Base-by-base conservation (phyloP, 2,888 invertebrate genomes). In the Villa cingulata region DNA sequence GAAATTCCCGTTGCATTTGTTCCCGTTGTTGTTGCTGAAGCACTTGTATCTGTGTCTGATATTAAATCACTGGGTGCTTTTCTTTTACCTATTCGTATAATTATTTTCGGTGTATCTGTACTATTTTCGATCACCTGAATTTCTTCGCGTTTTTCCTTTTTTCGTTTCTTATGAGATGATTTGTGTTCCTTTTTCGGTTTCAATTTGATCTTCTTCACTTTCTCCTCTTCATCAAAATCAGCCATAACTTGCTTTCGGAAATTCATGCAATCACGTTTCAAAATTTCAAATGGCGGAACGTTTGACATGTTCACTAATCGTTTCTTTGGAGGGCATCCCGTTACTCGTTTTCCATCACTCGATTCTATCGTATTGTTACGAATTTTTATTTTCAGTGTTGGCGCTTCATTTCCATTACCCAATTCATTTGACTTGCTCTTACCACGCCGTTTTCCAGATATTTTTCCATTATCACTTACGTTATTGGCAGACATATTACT, bases 261-360 rank as follows among this genome's bases (percentile, higher is more conserved):
- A 62, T 87, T 88, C 89, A 90, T 89, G 57, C 84, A 86, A 59
- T 89, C 86, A 3, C 87, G 77, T 53, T 81, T 81, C 43, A 88
- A 68, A 60, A 88, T 87, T 65, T 89, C 86, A 54, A 88, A 77
- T 52, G 81, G 81, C 0, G 85, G 85, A 52, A 76, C 78, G 16
- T 75, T 77, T 29, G 50, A 41, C 1, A 63, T 64, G 52, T 75
- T 73, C 37, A 77, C 72, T 23, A 83, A 64, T 16, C 88, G 78
- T 62, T 90, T 90, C 69, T 90, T 90, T 2, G 89, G 89, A 43
- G 90, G 90, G 53, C 85, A 66, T 59, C 76, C 70, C 61, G 74
- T 59, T 60, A 72, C 62, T 53, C 73, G 58, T 48, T 72, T 71
- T 60, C 74, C 67, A 62, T 70, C 52, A 37, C 52, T 53, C 19